Evolutionary conservation across 2,888 invertebrate species (phyloP).

Genomic region (Tenthredo livida): DNA sequence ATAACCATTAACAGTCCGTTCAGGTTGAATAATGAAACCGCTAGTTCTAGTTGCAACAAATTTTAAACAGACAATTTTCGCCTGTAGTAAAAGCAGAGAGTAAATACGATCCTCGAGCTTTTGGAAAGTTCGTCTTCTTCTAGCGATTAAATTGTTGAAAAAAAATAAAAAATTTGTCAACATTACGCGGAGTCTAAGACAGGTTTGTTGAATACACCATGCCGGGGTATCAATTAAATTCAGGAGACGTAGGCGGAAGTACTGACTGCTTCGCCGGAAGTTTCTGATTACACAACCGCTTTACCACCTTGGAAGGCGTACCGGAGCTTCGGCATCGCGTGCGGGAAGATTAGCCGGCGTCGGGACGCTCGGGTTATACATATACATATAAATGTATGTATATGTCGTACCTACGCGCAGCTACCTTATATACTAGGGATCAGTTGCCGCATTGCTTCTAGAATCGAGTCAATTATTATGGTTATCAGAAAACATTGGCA

Average conservation of each 20-base stretch:
- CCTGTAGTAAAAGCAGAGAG: neutral
- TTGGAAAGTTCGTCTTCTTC: neutral
- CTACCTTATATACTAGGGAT: neutral
- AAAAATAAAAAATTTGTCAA: neutral
- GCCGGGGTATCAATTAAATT: constrained; percentile 35
- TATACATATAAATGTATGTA: too few species aligned
- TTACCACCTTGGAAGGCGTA: constrained; percentile 4
- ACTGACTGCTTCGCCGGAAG: constrained; percentile 32
- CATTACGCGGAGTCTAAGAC: neutral
- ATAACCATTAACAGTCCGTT: constrained; percentile 3
- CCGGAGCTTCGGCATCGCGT: constrained; percentile 34
- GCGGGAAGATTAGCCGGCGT: constrained; percentile 12
- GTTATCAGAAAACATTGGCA: neutral
- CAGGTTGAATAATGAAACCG: constrained; percentile 2
- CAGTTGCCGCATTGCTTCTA: neutral
- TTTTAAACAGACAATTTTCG: neutral
- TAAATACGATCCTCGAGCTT: neutral
- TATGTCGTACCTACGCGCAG: too few species aligned
- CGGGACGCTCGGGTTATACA: constrained; percentile 4
- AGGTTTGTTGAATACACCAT: neutral
- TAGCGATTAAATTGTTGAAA: neutral
- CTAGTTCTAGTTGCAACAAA: neutral
- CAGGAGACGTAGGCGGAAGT: constrained; percentile 31
- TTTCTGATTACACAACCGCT: constrained; percentile 41
- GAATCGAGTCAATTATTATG: neutral